A percentile compares a stretch with the other conserved stretches of the same genome.
Conservation (phyloP, 2,113 vertebrate genomes). For the Garra rufa region DNA sequence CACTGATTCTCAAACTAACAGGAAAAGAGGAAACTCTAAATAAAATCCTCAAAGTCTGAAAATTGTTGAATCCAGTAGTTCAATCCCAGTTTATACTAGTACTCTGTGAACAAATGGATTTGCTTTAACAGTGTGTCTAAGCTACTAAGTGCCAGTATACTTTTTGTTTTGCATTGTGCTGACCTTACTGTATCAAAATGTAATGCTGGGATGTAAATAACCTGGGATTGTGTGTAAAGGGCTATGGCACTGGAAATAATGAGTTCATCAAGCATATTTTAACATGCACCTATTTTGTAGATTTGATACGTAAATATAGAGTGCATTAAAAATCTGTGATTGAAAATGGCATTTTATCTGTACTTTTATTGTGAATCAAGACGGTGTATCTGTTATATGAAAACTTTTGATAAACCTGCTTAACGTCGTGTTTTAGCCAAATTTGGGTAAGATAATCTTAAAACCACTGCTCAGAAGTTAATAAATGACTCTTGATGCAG, state of each 20-base stretch:
- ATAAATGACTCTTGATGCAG: neutral
- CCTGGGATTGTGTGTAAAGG: conserved; percentile 70
- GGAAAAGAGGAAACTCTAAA: neutral
- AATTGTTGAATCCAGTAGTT: neutral
- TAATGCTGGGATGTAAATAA: conserved; percentile 34
- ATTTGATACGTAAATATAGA: conserved; percentile 79
- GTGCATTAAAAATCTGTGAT: conserved; percentile 77
- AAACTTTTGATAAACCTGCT: neutral
- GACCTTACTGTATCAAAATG: conserved; percentile 66
- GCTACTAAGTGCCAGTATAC: conserved; percentile 33
- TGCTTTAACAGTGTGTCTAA: conserved; percentile 30
- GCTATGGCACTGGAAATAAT: conserved; percentile 63
- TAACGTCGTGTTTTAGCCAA: neutral
- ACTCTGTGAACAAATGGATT: conserved; percentile 24
- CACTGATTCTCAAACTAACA: conserved; percentile 19
- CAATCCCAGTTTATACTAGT: conserved; percentile 1
- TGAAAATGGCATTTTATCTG: conserved; percentile 33
- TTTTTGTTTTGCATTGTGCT: conserved; percentile 58
- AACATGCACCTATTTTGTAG: conserved; percentile 79
- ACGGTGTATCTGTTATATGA: neutral
- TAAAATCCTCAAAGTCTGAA: neutral
- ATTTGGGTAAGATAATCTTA: neutral
- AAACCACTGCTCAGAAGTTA: neutral
- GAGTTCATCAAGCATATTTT: conserved; percentile 68
- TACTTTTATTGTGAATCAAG: neutral